These are phyloP conservation scores for Mesocentrotus franciscanus DNA, from an alignment of 53 echinoderm and acorn worm genomes.

Conservation along the genomic window DNA sequence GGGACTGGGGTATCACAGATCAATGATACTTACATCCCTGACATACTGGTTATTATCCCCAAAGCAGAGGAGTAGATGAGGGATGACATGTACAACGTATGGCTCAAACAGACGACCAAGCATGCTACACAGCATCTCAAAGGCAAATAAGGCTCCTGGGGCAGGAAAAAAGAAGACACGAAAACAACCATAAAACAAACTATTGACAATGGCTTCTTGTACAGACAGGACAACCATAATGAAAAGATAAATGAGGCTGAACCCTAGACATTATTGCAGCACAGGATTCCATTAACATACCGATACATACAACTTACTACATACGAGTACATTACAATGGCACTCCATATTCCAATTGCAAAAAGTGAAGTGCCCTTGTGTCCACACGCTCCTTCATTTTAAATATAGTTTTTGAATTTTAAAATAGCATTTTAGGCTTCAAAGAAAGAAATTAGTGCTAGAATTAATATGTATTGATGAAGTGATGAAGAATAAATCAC, in stretches of 20 bases:
- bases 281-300: too few species aligned
- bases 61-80: constrained; percentile 97
- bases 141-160: constrained; percentile 96
- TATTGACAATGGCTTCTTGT: not conserved
- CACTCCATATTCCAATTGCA: too few species aligned
- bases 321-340: too few species aligned
- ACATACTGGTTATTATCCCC: constrained; percentile 98
- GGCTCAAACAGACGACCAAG: constrained; percentile 97
- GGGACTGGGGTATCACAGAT: not conserved
- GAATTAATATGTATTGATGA: too few species aligned
- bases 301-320: too few species aligned
- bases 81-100: constrained; percentile 97
- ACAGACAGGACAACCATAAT: not conserved
- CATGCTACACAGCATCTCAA: constrained; percentile 99
- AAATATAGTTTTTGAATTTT: too few species aligned
- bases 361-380: too few species aligned
- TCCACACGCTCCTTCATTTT: too few species aligned
- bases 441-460: too few species aligned
- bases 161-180: constrained; percentile 4
- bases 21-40: constrained; percentile 73
- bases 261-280: too few species aligned
- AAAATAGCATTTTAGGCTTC: too few species aligned
- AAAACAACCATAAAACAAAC: not conserved
- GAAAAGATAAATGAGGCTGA: not conserved
- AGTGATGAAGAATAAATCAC: too few species aligned